Conservation (phyloP, 2,113 vertebrate genomes). For the Phoenicopterus ruber region DNA sequence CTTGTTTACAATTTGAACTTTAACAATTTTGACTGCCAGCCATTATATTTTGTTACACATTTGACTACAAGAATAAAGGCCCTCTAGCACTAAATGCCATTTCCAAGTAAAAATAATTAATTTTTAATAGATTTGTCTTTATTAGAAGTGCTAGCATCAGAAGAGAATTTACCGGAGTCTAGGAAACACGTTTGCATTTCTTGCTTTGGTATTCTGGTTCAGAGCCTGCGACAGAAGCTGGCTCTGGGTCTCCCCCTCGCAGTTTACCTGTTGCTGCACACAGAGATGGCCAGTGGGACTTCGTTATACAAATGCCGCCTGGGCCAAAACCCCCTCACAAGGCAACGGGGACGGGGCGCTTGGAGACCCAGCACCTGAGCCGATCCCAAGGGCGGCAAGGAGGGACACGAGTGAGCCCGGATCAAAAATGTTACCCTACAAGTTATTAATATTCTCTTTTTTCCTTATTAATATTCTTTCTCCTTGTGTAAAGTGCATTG, state of each 20-base stretch:
- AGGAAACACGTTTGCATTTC: background rate
- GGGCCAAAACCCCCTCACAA: background rate
- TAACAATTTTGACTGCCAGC: background rate
- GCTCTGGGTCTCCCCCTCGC: background rate
- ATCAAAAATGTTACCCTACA: background rate
- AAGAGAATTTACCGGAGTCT: background rate
- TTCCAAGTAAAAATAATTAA: background rate
- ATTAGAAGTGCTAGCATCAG: background rate
- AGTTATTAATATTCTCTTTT: background rate
- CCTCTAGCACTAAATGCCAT: background rate
- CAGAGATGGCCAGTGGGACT: rapidly evolving
- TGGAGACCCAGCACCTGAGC: background rate
- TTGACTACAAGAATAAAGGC: background rate
- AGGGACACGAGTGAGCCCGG: background rate
- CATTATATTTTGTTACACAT: background rate
- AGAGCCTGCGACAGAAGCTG: rapidly evolving
- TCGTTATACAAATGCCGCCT: rapidly evolving
- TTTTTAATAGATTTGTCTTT: background rate
- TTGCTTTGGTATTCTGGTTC: background rate
- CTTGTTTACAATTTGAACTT: background rate
- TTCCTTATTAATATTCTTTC: background rate
- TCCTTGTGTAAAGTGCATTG: background rate
- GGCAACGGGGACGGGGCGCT: background rate
- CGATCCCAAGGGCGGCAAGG: background rate
- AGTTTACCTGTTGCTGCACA: background rate